Base-by-base conservation (phyloP, 1,140 invertebrate species). In the Drosophila nebulosa region DNA sequence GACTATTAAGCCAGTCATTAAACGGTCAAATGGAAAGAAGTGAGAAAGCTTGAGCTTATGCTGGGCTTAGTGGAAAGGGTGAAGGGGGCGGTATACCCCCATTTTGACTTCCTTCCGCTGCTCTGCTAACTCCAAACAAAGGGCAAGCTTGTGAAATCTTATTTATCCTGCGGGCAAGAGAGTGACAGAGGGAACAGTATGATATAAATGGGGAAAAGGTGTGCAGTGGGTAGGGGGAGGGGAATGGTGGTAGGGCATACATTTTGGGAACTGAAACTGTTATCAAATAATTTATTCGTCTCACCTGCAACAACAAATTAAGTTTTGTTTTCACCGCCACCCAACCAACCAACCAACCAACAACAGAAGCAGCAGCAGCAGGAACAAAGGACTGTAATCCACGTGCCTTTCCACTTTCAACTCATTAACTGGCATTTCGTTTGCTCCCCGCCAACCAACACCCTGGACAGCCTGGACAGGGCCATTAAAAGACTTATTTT, bases 401-500 rank as follows among this genome's bases (percentile, higher is more conserved):
- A 88, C 83, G 78, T 88, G 83, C 74, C 83, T 56, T 64, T 70
- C 81, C 70, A 88, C 84, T 88, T 88, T 83, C 69, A 88, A 88
- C 83, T 88, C 83, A 88, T 88, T 88, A 88, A 88, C 84, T 79
- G 72, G 7, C 62, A 59, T 39, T 39, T 61, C 7, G 32, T 30
- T 22, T 30, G 46, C 53, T 55, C 39, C 16, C 7, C 39, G 6
- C 36, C 14, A 14, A 39, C 36, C 30, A 32, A 14, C 39, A 46
- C 16, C 39, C 35, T 7, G 18, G 39, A 10, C 30, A 32, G 30
- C 39, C 39, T 46, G 39, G 68, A 55, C 64, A 58, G 70, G 83
- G 74, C 78, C 83, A 88, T 88, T 89, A 88, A 88, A 86, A 88
- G 83, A 88, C 83, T 88, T 88, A 88, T 88, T 88, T 88, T 88